A percentile compares a stretch with the other conserved stretches of the same genome.
Evolutionary conservation across 1,140 invertebrate species (phyloP).

Genomic region (Cotesia vestalis): DNA sequence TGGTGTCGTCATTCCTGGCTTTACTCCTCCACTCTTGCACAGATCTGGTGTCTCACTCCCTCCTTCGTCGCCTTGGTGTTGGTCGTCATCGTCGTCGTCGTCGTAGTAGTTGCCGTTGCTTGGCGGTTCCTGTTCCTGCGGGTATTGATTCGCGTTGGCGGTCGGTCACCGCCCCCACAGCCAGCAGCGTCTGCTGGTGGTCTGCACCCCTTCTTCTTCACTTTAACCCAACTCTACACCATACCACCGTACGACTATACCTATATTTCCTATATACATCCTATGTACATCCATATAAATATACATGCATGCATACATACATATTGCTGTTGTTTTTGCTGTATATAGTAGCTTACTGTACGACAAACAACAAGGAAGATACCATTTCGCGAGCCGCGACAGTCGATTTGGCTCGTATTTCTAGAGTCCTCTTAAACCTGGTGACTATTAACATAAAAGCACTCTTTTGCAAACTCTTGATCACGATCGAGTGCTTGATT

Average conservation of each 20-base stretch:
- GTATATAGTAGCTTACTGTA: not conserved
- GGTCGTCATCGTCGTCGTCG: constrained; percentile 17
- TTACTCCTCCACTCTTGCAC: constrained; percentile 41
- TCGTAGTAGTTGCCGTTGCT: constrained; percentile 40
- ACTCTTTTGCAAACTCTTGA: constrained; percentile 27
- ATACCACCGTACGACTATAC: too few species aligned
- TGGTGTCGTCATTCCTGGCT: constrained; percentile 25
- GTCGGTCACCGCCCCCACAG: constrained; percentile 65
- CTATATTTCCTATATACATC: not conserved
- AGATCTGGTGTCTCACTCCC: not conserved
- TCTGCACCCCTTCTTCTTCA: constrained; percentile 60
- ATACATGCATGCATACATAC: not conserved
- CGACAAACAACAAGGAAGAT: constrained; percentile 13
- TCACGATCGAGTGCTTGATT: constrained; percentile 22
- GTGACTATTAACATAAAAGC: constrained; percentile 22
- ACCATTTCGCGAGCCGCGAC: constrained; percentile 14
- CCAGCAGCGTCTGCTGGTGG: constrained; percentile 61
- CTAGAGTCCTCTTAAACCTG: not conserved
- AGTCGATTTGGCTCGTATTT: constrained; percentile 21
- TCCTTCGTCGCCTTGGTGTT: not conserved
- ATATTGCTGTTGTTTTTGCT: not conserved
- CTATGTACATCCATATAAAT: not conserved
- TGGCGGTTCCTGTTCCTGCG: constrained; percentile 66
- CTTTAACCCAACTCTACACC: constrained; percentile 12
- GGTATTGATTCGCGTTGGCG: constrained; percentile 67